Base-by-base conservation (phyloP, 2,888 invertebrate genomes). In the Chloroclysta siterata region DNA sequence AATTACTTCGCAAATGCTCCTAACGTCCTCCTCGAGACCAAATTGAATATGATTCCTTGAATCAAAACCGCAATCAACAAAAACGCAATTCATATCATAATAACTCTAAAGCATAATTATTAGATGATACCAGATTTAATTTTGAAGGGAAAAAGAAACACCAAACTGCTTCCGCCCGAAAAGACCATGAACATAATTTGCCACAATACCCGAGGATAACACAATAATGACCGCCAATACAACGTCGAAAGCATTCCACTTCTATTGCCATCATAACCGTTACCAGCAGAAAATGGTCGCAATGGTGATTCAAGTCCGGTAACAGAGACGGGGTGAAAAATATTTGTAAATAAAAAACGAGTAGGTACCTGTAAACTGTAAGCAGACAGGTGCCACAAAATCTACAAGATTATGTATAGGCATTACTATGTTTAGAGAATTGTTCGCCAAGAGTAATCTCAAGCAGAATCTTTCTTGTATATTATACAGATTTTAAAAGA, bases 201-300 rank as follows among this genome's bases (percentile, higher is more conserved):
- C 44, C 47, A 28, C 48, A 65, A 56, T 65, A 56, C 48, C 39
- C 22, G 51, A 53, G 60, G 47, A 48, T 65, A 65, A 60, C 60
- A 60, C 65, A 65, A 57, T 65, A 57, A 57, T 60, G 60, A 44
- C 60, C 15, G 14, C n/a, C 57, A 53, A 52, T 39, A 57, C 36
- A 56, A 56, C 53, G 41, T 29, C 52, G 28, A 22, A 46, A 42
- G 42, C 60, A 57, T 60, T 60, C 53, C 28, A 56, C 53, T 60
- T 61, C 36, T 65, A 58, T 65, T 65, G 53, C 69, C 51, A 44
- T 51, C 57, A 53, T 60, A 53, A 60, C 61, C 63, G 67, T 69
- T 66, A 63, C 63, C 36, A 46, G 50, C 63, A 36, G 36, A 47
- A 56, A 61, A 68, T 60, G 66, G 66, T 65, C 69, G 69, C 66